Conservation (phyloP, 2,797 vertebrate species). For the Pantherophis vulpinus region DNA sequence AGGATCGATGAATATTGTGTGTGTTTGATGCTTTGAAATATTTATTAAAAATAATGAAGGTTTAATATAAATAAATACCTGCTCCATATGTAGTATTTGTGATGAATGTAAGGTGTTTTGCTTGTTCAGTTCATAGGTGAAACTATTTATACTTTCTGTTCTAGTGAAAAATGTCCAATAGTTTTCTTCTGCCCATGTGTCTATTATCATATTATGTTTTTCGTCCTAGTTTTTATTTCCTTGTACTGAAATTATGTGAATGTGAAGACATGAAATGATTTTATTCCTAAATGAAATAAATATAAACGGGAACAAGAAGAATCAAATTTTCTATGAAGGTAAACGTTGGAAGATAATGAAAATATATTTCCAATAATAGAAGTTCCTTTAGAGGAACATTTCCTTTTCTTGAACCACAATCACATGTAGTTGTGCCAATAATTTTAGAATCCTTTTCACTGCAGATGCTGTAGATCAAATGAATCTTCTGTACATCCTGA, state of each 20-base stretch:
- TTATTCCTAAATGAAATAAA: slow-evolving; percentile 43
- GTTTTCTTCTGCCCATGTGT: neutral
- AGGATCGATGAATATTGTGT: neutral
- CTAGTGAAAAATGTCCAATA: neutral
- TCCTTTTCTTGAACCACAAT: slow-evolving; percentile 50
- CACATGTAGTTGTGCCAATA: slow-evolving; percentile 58
- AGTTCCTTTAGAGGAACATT: slow-evolving; percentile 36
- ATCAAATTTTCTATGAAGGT: slow-evolving; percentile 55
- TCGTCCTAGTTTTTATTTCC: neutral
- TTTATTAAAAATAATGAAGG: neutral
- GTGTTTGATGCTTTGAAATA: neutral
- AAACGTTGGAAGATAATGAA: slow-evolving; percentile 53
- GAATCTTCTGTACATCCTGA: slow-evolving; percentile 57
- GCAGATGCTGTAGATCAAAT: slow-evolving; percentile 52
- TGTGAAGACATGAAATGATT: slow-evolving; percentile 24
- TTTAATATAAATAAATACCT: neutral
- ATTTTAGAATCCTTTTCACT: slow-evolving; percentile 62
- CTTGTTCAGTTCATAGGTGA: neutral
- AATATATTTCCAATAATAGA: slow-evolving; percentile 53
- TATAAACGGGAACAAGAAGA: slow-evolving; percentile 42
- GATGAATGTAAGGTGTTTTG: neutral
- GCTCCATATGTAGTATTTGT: neutral
- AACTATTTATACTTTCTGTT: neutral
- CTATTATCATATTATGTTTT: neutral
- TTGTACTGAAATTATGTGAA: slow-evolving; percentile 32